These are phyloP conservation scores for Pyxicephalus adspersus DNA, from an alignment of 2,113 vertebrate species.

Conservation along the genomic window DNA sequence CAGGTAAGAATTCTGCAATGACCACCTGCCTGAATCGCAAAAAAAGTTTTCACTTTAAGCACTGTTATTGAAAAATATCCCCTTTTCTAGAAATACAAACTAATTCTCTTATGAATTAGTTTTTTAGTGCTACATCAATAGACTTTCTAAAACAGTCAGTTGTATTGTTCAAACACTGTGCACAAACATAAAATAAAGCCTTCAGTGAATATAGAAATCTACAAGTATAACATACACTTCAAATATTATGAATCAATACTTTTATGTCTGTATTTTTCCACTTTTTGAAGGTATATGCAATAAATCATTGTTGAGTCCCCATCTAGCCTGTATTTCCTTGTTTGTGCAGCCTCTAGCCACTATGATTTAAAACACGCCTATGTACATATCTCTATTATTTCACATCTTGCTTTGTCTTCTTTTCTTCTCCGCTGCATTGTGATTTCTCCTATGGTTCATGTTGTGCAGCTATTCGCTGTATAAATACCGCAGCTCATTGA, in stretches of 20 bases:
- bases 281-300: neutral
- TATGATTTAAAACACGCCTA: slow-evolving; percentile 5
- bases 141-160: neutral
- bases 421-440: neutral
- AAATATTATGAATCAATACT: neutral
- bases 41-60: no score
- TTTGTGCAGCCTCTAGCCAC: neutral
- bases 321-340: slow-evolving; percentile 17
- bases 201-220: neutral
- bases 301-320: neutral
- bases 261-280: neutral
- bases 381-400: slow-evolving; percentile 23
- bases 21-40: no score
- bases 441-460: neutral
- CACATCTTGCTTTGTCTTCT: neutral
- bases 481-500: slow-evolving; percentile 16
- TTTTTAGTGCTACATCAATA: neutral
- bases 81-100: no score
- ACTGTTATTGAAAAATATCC: no score
- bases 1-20: no score
- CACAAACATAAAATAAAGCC: neutral
- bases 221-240: neutral
- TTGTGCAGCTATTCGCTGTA: neutral
- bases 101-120: no score
- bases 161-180: neutral